Evolutionary conservation across 2,113 vertebrate genomes (phyloP).

Genomic region (Phalacrocorax pelagicus): DNA sequence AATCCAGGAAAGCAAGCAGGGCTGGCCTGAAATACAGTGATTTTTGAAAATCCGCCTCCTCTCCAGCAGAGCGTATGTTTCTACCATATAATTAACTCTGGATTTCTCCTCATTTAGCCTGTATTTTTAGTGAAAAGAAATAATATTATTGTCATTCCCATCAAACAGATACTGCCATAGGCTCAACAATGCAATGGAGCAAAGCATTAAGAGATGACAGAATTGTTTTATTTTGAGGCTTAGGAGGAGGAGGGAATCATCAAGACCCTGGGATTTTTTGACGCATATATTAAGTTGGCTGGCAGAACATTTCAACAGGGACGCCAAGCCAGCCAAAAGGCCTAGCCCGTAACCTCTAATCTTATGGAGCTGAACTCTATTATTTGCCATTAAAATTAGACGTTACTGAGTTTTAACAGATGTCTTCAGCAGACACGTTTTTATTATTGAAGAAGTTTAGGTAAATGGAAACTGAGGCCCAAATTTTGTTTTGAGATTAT

Average conservation of each 20-base stretch:
- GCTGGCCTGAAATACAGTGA: background rate
- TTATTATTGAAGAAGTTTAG: slow-evolving; percentile 76
- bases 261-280: slow-evolving; percentile 52
- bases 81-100: slow-evolving; percentile 71
- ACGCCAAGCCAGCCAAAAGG: slow-evolving; percentile 72
- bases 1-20: background rate
- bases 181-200: slow-evolving; percentile 68
- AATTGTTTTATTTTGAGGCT: slow-evolving; percentile 43
- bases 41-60: slow-evolving; percentile 1
- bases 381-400: slow-evolving; percentile 84
- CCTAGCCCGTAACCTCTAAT: slow-evolving; percentile 78
- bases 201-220: slow-evolving; percentile 65
- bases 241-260: background rate
- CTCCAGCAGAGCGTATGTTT: slow-evolving; percentile 44
- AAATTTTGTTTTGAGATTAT: slow-evolving; percentile 72
- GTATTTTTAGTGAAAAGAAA: slow-evolving; percentile 66
- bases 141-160: slow-evolving; percentile 71
- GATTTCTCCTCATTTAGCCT: slow-evolving; percentile 59
- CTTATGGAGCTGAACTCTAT: slow-evolving; percentile 78
- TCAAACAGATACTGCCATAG: slow-evolving; percentile 69
- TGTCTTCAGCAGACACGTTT: slow-evolving; percentile 74
- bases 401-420: slow-evolving; percentile 78
- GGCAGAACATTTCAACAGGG: slow-evolving; percentile 66
- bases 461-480: slow-evolving; percentile 79
- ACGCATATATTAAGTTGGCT: slow-evolving; percentile 67